Conservation (phyloP, 2,888 invertebrate genomes). For the Aplocera efformata region DNA sequence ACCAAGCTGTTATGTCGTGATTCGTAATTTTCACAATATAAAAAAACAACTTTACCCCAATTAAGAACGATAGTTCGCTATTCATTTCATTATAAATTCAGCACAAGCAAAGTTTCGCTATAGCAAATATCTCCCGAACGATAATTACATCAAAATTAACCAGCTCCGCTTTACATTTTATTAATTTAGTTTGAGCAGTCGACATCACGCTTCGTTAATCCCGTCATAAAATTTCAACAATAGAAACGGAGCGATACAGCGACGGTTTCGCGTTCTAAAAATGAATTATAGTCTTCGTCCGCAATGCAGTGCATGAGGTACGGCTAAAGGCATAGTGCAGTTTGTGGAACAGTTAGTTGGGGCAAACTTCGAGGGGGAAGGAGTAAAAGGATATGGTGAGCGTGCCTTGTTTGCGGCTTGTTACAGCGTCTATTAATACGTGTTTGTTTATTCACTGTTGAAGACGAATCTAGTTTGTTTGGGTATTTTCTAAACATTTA, state of each 20-base stretch:
- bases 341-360: constrained; percentile 9
- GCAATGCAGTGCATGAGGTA: constrained; percentile 77
- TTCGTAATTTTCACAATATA: too few species aligned
- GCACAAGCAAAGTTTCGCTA: constrained; percentile 8
- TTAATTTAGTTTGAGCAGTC: constrained; percentile 36
- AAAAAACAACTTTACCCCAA: too few species aligned
- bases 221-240: constrained; percentile 64
- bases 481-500: constrained; percentile 15
- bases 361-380: constrained; percentile 20
- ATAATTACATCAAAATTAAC: constrained; percentile 24
- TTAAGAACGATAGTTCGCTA: too few species aligned
- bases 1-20: too few species aligned
- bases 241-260: constrained; percentile 49
- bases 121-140: constrained; percentile 22
- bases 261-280: constrained; percentile 68
- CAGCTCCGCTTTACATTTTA: constrained; percentile 28
- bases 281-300: constrained; percentile 71
- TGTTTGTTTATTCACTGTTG: constrained; percentile 26
- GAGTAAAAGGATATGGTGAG: constrained; percentile 25
- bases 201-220: constrained; percentile 58
- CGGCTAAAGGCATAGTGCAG: constrained; percentile 19
- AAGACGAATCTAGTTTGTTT: constrained; percentile 15
- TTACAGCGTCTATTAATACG: constrained; percentile 26
- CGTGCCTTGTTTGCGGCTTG: constrained; percentile 23
- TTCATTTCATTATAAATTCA: too few species aligned